Conservation (phyloP, 2,113 vertebrate genomes). For the Melanotaenia duboulayi region DNA sequence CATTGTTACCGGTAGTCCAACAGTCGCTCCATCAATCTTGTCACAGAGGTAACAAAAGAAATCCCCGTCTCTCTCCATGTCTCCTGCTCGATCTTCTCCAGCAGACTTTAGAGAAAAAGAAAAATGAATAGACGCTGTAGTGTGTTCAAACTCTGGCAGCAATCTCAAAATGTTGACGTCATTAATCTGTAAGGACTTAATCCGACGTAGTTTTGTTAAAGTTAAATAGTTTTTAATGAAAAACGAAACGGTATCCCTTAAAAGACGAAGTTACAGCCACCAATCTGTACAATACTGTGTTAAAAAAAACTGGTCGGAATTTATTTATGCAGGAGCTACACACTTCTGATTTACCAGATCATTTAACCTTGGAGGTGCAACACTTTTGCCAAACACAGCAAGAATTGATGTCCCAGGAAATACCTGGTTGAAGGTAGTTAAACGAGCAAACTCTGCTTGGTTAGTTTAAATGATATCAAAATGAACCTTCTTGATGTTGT, state of each 20-base stretch:
- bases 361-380: too few relatives aligned
- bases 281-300: too few relatives aligned
- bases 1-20: slow-evolving; percentile 91
- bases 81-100: slow-evolving; percentile 99
- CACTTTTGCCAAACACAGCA: too few relatives aligned
- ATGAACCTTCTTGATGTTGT: neutral
- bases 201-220: too few relatives aligned
- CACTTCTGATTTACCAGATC: too few relatives aligned
- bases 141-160: neutral
- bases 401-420: too few relatives aligned
- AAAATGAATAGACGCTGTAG: neutral
- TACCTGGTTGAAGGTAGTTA: neutral
- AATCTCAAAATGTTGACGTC: neutral
- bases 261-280: neutral
- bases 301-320: too few relatives aligned
- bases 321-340: too few relatives aligned
- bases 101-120: slow-evolving; percentile 81
- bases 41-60: slow-evolving; percentile 96
- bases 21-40: slow-evolving; percentile 97
- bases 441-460: too few relatives aligned
- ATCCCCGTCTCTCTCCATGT: slow-evolving; percentile 97
- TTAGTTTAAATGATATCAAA: neutral
- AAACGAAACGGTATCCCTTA: too few relatives aligned
- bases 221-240: too few relatives aligned
- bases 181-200: neutral